Evolutionary conservation across 2,113 vertebrate genomes (phyloP).

Genomic region (Protobothrops mucrosquamatus): DNA sequence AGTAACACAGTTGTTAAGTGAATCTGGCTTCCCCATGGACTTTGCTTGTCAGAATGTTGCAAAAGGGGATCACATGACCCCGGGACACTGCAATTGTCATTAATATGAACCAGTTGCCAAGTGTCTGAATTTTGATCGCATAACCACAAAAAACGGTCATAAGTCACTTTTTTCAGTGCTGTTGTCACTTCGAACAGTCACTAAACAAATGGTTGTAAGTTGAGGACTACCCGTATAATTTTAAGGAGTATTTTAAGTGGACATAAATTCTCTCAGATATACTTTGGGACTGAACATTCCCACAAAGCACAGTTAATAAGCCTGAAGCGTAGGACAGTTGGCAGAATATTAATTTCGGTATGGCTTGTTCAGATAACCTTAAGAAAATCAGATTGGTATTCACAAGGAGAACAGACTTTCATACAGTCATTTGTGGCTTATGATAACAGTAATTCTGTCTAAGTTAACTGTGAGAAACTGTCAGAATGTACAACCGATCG

Average conservation of each 20-base stretch:
- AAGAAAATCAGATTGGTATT: conserved; percentile 38
- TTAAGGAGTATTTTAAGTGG: conserved; percentile 36
- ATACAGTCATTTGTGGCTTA: conserved; percentile 27
- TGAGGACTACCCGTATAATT: not conserved
- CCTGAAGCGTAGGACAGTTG: conserved; percentile 37
- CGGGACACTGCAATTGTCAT: not conserved
- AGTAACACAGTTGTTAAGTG: not conserved
- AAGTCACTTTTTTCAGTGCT: no score
- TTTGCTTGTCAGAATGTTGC: no score
- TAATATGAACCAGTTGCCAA: not conserved
- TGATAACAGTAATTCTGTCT: not conserved
- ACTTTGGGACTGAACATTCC: conserved; percentile 34
- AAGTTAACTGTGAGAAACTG: not conserved
- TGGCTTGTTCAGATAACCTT: conserved; percentile 33
- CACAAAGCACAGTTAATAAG: conserved; percentile 6
- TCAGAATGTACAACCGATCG: not conserved
- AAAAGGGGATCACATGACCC: no score
- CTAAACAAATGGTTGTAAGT: not conserved
- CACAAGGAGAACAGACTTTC: not conserved
- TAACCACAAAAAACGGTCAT: not conserved
- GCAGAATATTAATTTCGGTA: conserved; percentile 27
- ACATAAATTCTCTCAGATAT: conserved; percentile 33
- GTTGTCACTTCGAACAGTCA: not conserved
- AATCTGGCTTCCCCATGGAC: not conserved
- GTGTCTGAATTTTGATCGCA: not conserved